A percentile compares a stretch with the other conserved stretches of the same genome.
phyloP scores from a whole-genome alignment of 2,888 invertebrate species.

The Cantharis nigra region DNA sequence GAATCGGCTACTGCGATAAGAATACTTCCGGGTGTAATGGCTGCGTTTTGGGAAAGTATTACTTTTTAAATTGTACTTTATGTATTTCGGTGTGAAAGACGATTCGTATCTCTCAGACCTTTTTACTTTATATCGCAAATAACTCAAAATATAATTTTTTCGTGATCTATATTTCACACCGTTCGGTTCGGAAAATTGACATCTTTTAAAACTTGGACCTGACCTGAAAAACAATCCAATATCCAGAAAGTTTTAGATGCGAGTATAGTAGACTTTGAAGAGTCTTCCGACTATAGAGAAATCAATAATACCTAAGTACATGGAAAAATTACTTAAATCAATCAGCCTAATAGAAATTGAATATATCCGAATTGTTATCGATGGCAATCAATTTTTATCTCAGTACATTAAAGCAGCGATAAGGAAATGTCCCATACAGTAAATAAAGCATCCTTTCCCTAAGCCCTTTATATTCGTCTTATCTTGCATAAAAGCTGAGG shows the following conservation, averaged over 20 bases:
- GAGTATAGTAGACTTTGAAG: background rate
- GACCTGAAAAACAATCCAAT: background rate
- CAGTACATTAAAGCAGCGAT: background rate
- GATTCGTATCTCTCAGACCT: background rate
- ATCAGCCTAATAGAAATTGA: background rate
- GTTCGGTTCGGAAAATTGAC: background rate
- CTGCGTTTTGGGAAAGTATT: background rate
- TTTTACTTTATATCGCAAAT: background rate
- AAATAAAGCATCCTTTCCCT: background rate
- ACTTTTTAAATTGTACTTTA: background rate
- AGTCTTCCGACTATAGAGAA: background rate
- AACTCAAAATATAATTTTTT: background rate
- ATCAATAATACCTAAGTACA: background rate
- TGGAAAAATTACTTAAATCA: background rate
- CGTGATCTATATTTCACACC: background rate
- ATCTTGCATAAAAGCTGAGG: slow-evolving; percentile 1
- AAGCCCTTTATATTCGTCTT: slow-evolving; percentile 2
- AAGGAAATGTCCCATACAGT: background rate
- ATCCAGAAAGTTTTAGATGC: background rate
- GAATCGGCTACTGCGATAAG: background rate
- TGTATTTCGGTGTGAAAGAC: background rate
- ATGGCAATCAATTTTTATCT: background rate
- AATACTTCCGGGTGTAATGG: background rate
- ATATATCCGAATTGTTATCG: background rate
- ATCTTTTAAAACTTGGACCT: background rate